These are phyloP conservation scores for Pyralis farinalis DNA, from an alignment of 2,888 invertebrate genomes.

Conservation along the genomic window DNA sequence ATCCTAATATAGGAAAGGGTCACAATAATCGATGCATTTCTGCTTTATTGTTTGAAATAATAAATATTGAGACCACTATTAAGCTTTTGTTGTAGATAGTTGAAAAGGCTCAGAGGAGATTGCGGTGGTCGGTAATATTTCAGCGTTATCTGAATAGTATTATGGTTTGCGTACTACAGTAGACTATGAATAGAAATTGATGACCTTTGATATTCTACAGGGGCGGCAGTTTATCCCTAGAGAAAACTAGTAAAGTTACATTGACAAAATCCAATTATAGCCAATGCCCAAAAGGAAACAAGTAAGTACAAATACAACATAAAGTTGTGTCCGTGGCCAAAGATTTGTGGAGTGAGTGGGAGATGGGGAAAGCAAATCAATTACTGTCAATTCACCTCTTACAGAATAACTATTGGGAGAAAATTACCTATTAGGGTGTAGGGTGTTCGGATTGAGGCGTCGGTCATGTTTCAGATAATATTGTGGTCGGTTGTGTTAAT, in stretches of 20 bases:
- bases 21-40: constrained; percentile 50
- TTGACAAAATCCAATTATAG: constrained; percentile 26
- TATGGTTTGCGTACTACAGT: constrained; percentile 12
- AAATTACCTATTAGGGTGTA: constrained; percentile 54
- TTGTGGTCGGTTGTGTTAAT: constrained; percentile 54
- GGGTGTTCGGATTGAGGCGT: constrained; percentile 33
- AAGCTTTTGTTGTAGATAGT: constrained; percentile 31
- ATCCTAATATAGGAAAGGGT: constrained; percentile 43
- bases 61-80: constrained; percentile 39
- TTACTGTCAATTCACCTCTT: constrained; percentile 54
- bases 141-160: constrained; percentile 15
- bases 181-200: constrained; percentile 9
- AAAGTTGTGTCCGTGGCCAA: constrained; percentile 24
- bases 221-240: constrained; percentile 4
- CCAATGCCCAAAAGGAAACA: constrained; percentile 16
- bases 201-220: constrained; percentile 4
- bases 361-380: constrained; percentile 47
- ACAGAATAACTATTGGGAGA: constrained; percentile 43
- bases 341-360: constrained; percentile 28
- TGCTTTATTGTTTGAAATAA: constrained; percentile 50
- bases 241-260: constrained; percentile 18
- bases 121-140: constrained; percentile 21
- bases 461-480: constrained; percentile 45
- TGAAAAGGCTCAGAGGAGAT: constrained; percentile 25
- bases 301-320: constrained; percentile 23